Evolutionary conservation across 2,113 vertebrate genomes (phyloP).

Genomic region (Varanus salvator): DNA sequence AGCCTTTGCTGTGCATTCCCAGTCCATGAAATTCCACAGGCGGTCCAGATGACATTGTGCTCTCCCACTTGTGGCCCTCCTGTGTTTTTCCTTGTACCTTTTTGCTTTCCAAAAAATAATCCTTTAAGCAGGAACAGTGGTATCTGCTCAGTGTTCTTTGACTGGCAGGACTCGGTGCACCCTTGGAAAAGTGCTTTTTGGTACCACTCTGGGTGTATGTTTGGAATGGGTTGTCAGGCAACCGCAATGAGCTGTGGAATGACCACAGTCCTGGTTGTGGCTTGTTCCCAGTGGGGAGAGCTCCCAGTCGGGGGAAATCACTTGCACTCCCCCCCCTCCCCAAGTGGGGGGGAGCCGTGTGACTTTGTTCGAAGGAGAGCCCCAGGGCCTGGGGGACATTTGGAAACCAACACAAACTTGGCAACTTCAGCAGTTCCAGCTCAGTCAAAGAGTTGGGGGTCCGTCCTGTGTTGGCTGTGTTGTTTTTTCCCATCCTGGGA

Average conservation of each 20-base stretch:
- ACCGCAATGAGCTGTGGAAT: not conserved
- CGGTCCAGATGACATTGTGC: too few relatives aligned
- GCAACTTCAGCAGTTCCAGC: slow-evolving; percentile 65
- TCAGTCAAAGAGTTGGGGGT: not conserved
- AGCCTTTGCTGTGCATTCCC: too few relatives aligned
- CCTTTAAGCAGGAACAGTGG: too few relatives aligned
- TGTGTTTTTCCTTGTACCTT: too few relatives aligned
- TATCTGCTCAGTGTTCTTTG: too few relatives aligned
- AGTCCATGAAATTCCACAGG: too few relatives aligned
- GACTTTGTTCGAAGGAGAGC: not conserved
- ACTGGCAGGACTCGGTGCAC: too few relatives aligned
- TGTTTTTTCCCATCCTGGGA: slow-evolving; percentile 50
- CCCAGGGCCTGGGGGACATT: not conserved
- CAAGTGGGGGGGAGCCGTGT: not conserved
- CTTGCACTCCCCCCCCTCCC: not conserved
- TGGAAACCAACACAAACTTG: slow-evolving; percentile 63
- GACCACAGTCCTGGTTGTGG: not conserved
- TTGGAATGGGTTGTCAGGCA: not conserved
- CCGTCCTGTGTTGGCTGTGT: slow-evolving; percentile 46
- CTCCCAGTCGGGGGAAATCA: not conserved
- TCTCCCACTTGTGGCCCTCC: too few relatives aligned
- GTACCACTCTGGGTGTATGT: not conserved
- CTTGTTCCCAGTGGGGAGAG: not conserved
- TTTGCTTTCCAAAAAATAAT: too few relatives aligned
- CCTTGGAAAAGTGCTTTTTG: not conserved